Evolutionary conservation across 2,888 invertebrate species (phyloP), one percentile per base, ranked within the genome.

Genomic region (Pollenia angustigena): DNA sequence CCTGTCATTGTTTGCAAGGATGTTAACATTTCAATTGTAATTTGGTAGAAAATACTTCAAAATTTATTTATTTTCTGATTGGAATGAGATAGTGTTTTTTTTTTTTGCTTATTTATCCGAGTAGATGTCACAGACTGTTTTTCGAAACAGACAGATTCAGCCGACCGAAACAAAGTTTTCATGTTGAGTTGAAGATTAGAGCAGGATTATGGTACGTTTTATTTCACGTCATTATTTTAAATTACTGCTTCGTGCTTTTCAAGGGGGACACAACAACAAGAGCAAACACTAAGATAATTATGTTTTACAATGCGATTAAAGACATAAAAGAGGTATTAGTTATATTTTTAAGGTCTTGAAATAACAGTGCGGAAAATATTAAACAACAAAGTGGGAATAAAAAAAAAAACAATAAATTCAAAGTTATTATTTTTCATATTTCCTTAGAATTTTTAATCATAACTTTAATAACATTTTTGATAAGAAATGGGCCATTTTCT

Each of bases 211-310:
- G 23, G 60, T 46, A 74, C 78, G 56, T 82, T 85, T 85, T 82
- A 82, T 85, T 82, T 74, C 18, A 75, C 74, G 75, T 82, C 85
- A 79, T 86, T 86, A 82, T 82, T 82, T 82, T 72, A 68, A 72
- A 81, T 85, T 75, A 74, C 60, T 66, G 78, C 11, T 68, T 18
- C 48, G 46, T 69, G 80, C 58, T 75, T 74, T 69, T 16, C 12
- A 74, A 62, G 46, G 42, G 42, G 44, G 58, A 69, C 14, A 54
- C 66, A 76, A 46, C 48, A 76, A 72, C 18, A 76, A 48, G 18
- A 62, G 58, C 6, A 71, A 76, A 46, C 52, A 69, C 6, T 23
- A 32, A 58, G 42, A 75, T 68, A 81, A 81, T 81, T 75, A 75
- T 68, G 42, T 74, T 60, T 82, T 58, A 58, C 58, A 74, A 50